Base-by-base conservation (phyloP, 92 coral and sea anemone genomes). In the Pocillopora meandrina region DNA sequence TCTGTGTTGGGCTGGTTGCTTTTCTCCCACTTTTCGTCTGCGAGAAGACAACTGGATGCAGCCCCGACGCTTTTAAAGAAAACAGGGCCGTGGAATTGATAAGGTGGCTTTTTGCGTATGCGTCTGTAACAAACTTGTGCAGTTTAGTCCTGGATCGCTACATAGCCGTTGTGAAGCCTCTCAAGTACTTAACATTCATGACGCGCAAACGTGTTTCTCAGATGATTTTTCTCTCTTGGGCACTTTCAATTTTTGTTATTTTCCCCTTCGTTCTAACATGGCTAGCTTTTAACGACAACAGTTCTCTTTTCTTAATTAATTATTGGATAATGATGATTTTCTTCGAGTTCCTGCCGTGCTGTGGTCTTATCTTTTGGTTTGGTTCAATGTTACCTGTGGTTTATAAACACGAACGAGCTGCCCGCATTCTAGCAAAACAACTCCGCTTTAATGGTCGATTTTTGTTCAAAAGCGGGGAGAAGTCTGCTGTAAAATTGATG, bases 331-430 rank as follows among this genome's bases (percentile, higher is more conserved):
- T 82, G 35, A 13, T 66, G 63, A 21, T 66, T 20, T 58, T 80
- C 23, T 26, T 19, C 6, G 59, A 82, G 85, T 16, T 82, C 8
- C 42, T 82, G 18, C 78, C 85, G n/a, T 82, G 85, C 62, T 12
- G 26, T 23, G 6, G 36, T 17, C 62, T 82, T 15, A 56, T 57
- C 4, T 60, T 82, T 55, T 61, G 69, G 16, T 11, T 73, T 36
- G 58, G 16, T 13, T 73, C 77, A 35, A 82, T 72, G 86, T 1
- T 60, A 13, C 5, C 3, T 3, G 21, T 82, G 19, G 86, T 73
- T 19, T 63, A 19, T 23, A 82, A 73, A 42, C 77, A 71, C n/a
- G 7, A 60, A 3, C 47, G 60, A 34, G 69, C 69, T 11, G 61
- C 79, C 72, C 56, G 55, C 15, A 62, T 59, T 12, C 21, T 82